Base-by-base conservation (phyloP, 2,888 invertebrate genomes). In the Pterostichus madidus region DNA sequence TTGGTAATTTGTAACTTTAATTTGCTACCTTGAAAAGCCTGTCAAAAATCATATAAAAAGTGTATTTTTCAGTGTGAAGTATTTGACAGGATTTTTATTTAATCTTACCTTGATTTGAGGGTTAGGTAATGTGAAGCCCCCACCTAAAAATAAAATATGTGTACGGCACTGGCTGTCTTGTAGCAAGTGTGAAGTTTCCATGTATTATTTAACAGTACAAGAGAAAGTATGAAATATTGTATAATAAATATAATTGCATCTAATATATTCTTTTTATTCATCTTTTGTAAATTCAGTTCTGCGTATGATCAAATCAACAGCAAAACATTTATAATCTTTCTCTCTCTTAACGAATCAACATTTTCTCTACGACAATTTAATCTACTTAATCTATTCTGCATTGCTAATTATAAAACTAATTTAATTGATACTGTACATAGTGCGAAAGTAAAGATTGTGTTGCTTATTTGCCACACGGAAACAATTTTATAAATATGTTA, bases 341-440 rank as follows among this genome's bases (percentile, higher is more conserved):
- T 75, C 75, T 75, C 75, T 75, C 75, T 13, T 75, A 24, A n/a
- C 52, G 52, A 75, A 17, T 15, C 64, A 64, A 39, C 49, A 73
- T 49, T 10, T 64, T 35, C 17, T 56, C 13, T 44, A 44, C 13
- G 17, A 71, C 39, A 71, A 71, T 71, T 44, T 39, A 8, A 71
- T 32, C 75, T 75, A 75, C 75, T 75, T 75, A 75, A 11, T 10
- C 53, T 75, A 75, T 1, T 8, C 75, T 75, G 75, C 75, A 52
- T 53, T 73, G 73, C 73, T 73, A 73, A 13, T 46, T 73, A 17
- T 35, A 24, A 39, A 61, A 39, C 68, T 71, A 71, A 75, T 52
- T 52, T 75, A 73, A 75, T 75, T 53, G 53, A 75, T 75, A 75
- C 75, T 75, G 75, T 75, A 75, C 75, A 73, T 17, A 52, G 75